Evolutionary conservation across 2,113 vertebrate genomes (phyloP), one percentile per base, ranked within the genome.

Genomic region (Laticauda laticaudata): DNA sequence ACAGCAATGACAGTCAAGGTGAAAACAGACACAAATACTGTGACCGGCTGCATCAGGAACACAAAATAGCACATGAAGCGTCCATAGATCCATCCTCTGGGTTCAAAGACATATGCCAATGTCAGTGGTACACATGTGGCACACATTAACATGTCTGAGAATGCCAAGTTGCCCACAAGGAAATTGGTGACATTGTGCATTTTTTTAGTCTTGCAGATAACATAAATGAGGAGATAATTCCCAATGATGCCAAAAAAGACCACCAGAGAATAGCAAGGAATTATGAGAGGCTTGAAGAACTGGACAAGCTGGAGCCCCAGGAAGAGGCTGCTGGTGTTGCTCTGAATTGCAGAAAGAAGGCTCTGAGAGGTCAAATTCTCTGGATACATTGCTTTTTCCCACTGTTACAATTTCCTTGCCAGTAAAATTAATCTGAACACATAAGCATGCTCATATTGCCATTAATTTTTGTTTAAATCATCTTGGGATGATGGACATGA

Each of bases 131-230:
- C 97, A 0, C 98, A 97, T 3, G 97, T 98, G 0, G 98, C 98
- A 55, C 98, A 98, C 98, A 98, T 98, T n/a, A 98, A 97, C 98
- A 98, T 97, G 97, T 98, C 98, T 0, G 98, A 98, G 95, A 98
- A 98, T 95, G 98, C 98, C 97, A 98, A 96, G 39, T 98, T 99
- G 55, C 98, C 98, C 24, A 99, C 98, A 91, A 99, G 98, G 90
- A 99, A 98, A 97, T 98, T 98, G 96, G 98, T 98, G 96, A 98
- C 98, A 0, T 98, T 98, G 96, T 98, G 98, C 98, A 98, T 98
- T 92, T 98, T 98, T 94, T 97, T 98, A 0, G 97, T 97, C 94
- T 97, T 97, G 96, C 98, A 98, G 96, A 98, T 98, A 92, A 98
- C 97, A 0, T 98, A 98, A 91, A 98, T 97, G 91, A 98, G 98